A percentile compares a stretch with the other conserved stretches of the same genome.
Evolutionary conservation across 2,888 invertebrate species (phyloP).

Genomic region (Athripsodes cinereus): DNA sequence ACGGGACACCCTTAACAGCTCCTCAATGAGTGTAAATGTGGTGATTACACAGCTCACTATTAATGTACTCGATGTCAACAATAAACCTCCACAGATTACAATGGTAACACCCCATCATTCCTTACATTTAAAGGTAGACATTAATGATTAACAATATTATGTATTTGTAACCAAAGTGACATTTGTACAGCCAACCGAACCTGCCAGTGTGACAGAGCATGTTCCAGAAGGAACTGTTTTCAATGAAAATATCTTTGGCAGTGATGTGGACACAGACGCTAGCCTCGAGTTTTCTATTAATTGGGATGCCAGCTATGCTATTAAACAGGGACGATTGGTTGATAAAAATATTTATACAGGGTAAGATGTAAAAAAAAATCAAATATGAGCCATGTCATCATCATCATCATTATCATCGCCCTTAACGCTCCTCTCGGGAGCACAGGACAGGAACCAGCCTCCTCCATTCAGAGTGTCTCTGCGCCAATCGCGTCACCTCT

Average conservation of each 20-base stretch:
- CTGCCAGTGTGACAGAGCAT: conserved; percentile 52
- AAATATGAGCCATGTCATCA: too few relatives aligned
- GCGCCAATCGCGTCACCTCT: too few relatives aligned
- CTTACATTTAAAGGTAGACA: background rate
- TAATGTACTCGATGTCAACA: conserved; percentile 63
- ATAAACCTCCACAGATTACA: conserved; percentile 60
- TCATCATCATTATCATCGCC: too few relatives aligned
- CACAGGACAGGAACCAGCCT: too few relatives aligned
- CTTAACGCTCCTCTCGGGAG: too few relatives aligned
- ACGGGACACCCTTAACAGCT: conserved; percentile 40
- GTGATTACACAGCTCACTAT: conserved; percentile 53
- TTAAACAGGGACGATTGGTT: conserved; percentile 49
- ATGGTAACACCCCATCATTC: conserved; percentile 40
- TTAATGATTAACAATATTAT: too few relatives aligned
- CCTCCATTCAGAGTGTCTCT: too few relatives aligned
- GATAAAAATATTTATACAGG: conserved; percentile 30
- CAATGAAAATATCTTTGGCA: conserved; percentile 44
- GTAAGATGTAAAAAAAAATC: too few relatives aligned
- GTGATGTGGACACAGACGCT: conserved; percentile 56
- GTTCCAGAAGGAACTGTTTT: conserved; percentile 39
- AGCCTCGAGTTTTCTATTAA: conserved; percentile 51
- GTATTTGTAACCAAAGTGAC: too few relatives aligned
- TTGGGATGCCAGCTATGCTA: conserved; percentile 53
- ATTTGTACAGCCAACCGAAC: conserved; percentile 44
- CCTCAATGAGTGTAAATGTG: conserved; percentile 38